Conservation (phyloP, 2,888 invertebrate genomes). For the Tethea ocularis region DNA sequence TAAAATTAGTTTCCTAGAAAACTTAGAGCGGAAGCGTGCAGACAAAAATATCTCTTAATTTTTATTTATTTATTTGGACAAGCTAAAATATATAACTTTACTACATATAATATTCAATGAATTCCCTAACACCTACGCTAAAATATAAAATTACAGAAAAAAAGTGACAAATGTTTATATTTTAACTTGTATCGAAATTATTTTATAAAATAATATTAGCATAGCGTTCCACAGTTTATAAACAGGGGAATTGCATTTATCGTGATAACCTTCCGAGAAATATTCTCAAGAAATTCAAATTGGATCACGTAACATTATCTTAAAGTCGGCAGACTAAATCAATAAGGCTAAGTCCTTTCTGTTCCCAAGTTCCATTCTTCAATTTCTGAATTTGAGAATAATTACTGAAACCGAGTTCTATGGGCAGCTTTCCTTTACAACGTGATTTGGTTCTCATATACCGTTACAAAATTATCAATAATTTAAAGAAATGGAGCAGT, state of each 20-base stretch:
- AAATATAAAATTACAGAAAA: no score
- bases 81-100: no score
- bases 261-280: conserved; percentile 26
- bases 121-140: no score
- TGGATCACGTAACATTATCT: conserved; percentile 37
- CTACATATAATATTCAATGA: no score
- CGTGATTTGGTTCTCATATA: conserved; percentile 21
- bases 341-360: conserved; percentile 33
- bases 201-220: neutral
- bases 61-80: no score
- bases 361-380: conserved; percentile 31
- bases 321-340: conserved; percentile 35
- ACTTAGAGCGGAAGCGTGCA: no score
- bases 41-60: no score
- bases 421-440: conserved; percentile 24
- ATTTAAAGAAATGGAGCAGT: no score
- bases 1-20: no score
- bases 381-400: conserved; percentile 32
- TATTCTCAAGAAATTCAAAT: conserved; percentile 32
- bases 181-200: neutral
- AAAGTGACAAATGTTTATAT: no score
- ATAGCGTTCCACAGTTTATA: conserved; percentile 11
- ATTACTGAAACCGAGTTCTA: conserved; percentile 28
- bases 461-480: neutral
- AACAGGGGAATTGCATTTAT: conserved; percentile 23